Evolutionary conservation across 2,797 vertebrate species (phyloP), one percentile per base, ranked within the genome.

Genomic region (Brachyalestes nurse): DNA sequence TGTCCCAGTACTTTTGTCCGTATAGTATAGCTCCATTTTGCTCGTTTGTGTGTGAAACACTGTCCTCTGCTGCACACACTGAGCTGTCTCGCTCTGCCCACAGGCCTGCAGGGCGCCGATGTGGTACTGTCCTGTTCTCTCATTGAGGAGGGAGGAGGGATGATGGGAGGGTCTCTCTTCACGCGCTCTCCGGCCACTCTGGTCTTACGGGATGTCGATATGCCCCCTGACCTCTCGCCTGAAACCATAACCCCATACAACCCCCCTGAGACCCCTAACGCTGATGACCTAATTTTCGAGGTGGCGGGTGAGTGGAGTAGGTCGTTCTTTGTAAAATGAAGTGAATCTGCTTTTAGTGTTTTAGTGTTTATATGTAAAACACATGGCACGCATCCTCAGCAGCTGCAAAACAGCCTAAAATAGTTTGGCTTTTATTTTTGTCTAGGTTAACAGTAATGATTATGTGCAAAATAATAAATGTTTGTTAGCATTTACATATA

Each of bases 71-170:
- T 45, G 42, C 19, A 38, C 6, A 25, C 6, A 6, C 2, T 57
- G 42, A 6, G 42, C 47, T 49, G 47, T 3, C 47, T 10, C 47
- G 28, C n/a, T 66, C 74, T 66, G 7, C 23, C 2, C 66, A 28
- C 38, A 76, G 93, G 83, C 80, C 85, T 90, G 49, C 85, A 83
- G 0, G 87, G 88, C 10, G 90, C 92, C 38, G 96, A 97, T 40
- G 88, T 97, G 45, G 90, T 96, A 9, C 86, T 97, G 45, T 91
- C 94, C 80, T 97, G 96, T 75, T 67, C 86, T 67, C 86, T 95
- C 81, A 91, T 93, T 80, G 92, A 93, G 83, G 94, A 95, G 25
- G 90, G 90, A 5, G 81, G 47, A 0, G 91, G 87, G 10, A 88
- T 92, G 86, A 86, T 82, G 82, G 62, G 82, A 0, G 84, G 90